Evolutionary conservation across 2,113 vertebrate genomes (phyloP).

Genomic region (Centropus unirufus): DNA sequence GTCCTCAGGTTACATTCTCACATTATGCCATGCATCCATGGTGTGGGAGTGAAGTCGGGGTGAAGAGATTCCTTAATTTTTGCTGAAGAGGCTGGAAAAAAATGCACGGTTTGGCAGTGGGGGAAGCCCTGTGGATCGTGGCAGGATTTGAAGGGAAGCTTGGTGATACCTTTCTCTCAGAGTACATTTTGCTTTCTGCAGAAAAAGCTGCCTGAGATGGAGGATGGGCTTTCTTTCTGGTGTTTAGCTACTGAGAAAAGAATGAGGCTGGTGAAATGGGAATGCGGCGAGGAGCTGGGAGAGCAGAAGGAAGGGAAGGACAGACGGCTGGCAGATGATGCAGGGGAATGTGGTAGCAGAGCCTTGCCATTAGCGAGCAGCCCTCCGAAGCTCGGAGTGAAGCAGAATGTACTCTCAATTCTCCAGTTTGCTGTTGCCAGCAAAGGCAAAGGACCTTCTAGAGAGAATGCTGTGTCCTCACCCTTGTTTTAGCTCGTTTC

Average conservation of each 20-base stretch:
- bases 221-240: background rate
- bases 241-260: background rate
- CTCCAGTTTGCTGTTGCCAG: background rate
- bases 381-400: background rate
- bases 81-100: background rate
- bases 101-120: background rate
- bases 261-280: background rate
- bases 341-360: conserved; percentile 3
- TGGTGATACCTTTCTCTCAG: background rate
- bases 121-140: background rate
- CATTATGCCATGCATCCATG: background rate
- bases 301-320: conserved; percentile 36
- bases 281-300: background rate
- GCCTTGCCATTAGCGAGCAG: background rate
- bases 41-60: background rate
- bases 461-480: background rate
- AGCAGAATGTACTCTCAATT: conserved; percentile 7
- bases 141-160: background rate
- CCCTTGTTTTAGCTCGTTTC: background rate
- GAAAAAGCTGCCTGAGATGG: background rate
- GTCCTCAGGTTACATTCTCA: background rate
- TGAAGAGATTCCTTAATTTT: background rate
- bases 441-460: background rate
- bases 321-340: background rate
- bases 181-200: background rate